Base-by-base conservation (phyloP, 2,113 vertebrate species). In the Ptyas mucosa region DNA sequence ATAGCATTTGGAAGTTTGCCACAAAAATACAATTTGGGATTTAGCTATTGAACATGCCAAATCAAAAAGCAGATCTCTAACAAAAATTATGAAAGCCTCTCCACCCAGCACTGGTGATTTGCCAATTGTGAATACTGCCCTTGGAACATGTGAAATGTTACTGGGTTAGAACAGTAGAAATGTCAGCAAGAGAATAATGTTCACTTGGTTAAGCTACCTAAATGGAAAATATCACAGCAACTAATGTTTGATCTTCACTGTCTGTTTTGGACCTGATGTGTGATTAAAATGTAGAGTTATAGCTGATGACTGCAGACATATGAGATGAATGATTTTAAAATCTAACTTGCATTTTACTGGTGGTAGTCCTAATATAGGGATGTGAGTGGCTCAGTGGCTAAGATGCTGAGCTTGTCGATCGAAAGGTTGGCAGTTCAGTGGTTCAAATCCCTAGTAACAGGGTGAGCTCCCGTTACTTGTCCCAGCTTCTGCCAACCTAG, bases 221-320 rank as follows among this genome's bases (percentile, higher is more conserved):
- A 90, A 49, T 64, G 14, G 94, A 94, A 89, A 95, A 95, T 81
- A 52, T 94, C 89, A 93, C 95, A 94, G 91, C 94, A 95, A 93
- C 94, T 95, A 89, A 95, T 87, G 64, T 54, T 61, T 95, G 93
- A 95, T 64, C 61, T 87, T 52, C 39, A 20, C 81, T 91, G 91
- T 89, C 93, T 96, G 26, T 96, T 96, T 96, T 96, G 94, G 95
- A 94, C 94, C 88, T 39, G 91, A 93, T 92, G 26, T 93, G 93
- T 96, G 94, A 95, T 1, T 93, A 2, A 53, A 34, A 49, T 69
- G n/a, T 90, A 91, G 46, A 91, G 89, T 93, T 34, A 93, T 91
- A 93, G 69, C 88, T 91, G 43, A 90, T 91, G 93, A 95, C 85
- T 58, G n/a, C 39, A 92, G 90, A 64, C 43, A 57, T 0, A 23